Base-by-base conservation (phyloP, 2,888 invertebrate genomes). In the Tetranychus piercei region DNA sequence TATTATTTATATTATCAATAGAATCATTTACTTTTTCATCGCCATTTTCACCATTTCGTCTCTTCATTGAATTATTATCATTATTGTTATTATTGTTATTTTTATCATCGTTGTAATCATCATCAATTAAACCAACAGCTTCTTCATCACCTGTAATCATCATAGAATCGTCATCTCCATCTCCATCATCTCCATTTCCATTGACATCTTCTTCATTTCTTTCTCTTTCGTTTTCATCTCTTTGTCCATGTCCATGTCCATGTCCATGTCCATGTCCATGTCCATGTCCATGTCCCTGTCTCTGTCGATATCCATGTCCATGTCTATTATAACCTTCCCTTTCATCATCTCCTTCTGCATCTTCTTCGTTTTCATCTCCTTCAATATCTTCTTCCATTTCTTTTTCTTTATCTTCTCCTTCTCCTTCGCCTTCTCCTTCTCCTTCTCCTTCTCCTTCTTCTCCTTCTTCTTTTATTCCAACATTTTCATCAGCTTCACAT, bases 21-120 rank as follows among this genome's bases (percentile, higher is more conserved):
- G 34, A 72, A 44, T 75, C 70, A 7, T 22, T 23, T 6, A 22
- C 72, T 22, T 22, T 67, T 18, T 75, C 72, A 22, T 75, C 75
- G 66, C 20, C 43, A 44, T 75, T 15, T 23, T 44, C 6, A 66
- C 11, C 66, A 66, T 66, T 20, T 66, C 66, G 66, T 66, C 66
- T 7, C 6, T 66, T 3, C 18, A 9, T 15, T 66, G n/a, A 20
- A 20, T 20, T 66, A 20, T 66, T 8, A 66, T 66, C n/a, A 20
- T 8, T 18, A 66, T 66, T 66, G 66, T 18, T 66, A 34, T 34
- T 34, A 34, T 34, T 34, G 34, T 34, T 34, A 34, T 34, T 34
- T 34, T 34, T 34, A 34, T 34, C 34, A 34, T 34, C 34, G 34
- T 34, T 34, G 34, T 34, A 34, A 34, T 34, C 34, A 34, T 34